Base-by-base conservation (phyloP, 2,113 vertebrate species). In the Deroptyus accipitrinus region DNA sequence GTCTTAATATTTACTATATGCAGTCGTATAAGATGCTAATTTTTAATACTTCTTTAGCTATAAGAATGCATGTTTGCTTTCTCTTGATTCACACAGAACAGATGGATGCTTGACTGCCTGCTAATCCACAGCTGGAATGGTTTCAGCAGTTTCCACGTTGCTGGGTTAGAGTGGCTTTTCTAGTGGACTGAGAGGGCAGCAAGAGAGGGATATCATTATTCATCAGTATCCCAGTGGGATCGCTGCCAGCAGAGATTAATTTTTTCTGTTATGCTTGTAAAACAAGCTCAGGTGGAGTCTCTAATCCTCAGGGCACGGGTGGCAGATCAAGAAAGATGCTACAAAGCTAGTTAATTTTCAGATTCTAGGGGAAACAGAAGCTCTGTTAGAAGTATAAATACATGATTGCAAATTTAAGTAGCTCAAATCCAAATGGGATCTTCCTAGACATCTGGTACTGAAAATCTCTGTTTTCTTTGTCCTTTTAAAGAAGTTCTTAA, bases 281-380 rank as follows among this genome's bases (percentile, higher is more conserved):
- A 98, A 98, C 98, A 98, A 98, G 98, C 98, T 98, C 98, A 98
- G 98, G 98, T 98, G 98, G 98, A 98, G 97, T 98, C 98, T 98
- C 97, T 98, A 98, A 98, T 98, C 98, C 98, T 98, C 95, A 94
- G 98, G 98, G 98, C 98, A 98, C 98, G 98, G 98, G 98, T 98
- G 98, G 98, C 98, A 98, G 98, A 98, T 98, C 98, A 98, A 98
- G 98, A 95, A 98, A 98, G 98, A 98, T 98, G 98, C 98, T 98
- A 98, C 98, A 98, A 98, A 98, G 98, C 98, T 98, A 98, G 98
- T 98, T 98, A 98, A 98, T 98, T 98, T 98, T 98, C 98, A 98
- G 97, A 98, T 98, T 98, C 98, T 98, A 98, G 97, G 97, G 96
- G 97, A 98, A 98, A 98, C 98, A 98, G 98, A 98, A 98, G 98